These are phyloP conservation scores for Bubo blakistoni DNA, from an alignment of 2,113 vertebrate genomes.

Conservation along the genomic window DNA sequence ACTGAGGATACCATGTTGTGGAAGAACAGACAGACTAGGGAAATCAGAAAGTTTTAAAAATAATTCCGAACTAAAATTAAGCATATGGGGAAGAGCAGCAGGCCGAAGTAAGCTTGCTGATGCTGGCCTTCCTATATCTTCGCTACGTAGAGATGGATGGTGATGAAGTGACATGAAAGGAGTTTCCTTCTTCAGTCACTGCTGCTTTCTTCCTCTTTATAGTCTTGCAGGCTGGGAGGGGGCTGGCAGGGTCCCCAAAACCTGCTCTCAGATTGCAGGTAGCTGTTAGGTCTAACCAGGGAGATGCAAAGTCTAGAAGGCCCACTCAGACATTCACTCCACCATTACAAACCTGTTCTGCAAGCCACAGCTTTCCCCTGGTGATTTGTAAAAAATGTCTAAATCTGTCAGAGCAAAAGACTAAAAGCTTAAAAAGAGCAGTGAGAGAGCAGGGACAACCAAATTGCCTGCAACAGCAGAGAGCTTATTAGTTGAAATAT, in stretches of 20 bases:
- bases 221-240: not conserved
- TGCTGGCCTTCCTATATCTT: not conserved
- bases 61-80: slow-evolving; percentile 28
- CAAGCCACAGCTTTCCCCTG: not conserved
- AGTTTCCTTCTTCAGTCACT: not conserved
- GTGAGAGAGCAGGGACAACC: not conserved
- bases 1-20: slow-evolving; percentile 1
- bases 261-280: not conserved
- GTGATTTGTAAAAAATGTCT: not conserved
- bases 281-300: not conserved
- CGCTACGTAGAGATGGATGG: not conserved
- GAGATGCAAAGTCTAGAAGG: not conserved
- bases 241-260: not conserved
- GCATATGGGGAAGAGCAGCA: not conserved
- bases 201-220: not conserved
- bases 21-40: not conserved
- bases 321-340: not conserved
- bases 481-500: not conserved
- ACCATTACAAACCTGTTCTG: not conserved
- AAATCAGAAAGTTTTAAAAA: slow-evolving; percentile 39
- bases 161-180: not conserved
- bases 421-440: not conserved
- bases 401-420: not conserved
- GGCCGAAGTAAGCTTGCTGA: not conserved
- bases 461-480: not conserved